A percentile compares a stretch with the other conserved stretches of the same genome.
These are phyloP conservation scores for Passer domesticus DNA, from an alignment of 2,113 vertebrate genomes.

Conservation along the genomic window DNA sequence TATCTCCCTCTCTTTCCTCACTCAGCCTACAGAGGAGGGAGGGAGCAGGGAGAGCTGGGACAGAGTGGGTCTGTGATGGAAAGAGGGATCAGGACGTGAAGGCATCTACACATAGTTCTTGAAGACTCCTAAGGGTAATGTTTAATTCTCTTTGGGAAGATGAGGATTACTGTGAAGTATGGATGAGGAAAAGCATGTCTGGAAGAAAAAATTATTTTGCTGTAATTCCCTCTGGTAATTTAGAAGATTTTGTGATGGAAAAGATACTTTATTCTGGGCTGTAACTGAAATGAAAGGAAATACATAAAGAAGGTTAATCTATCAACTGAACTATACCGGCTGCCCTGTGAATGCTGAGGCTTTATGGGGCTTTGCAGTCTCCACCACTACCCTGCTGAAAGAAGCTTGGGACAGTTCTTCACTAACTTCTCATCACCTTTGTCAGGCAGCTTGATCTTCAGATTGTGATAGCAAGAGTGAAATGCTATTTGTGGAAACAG, in stretches of 20 bases:
- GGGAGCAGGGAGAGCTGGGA: background rate
- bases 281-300: background rate
- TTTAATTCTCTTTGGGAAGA: background rate
- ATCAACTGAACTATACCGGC: background rate
- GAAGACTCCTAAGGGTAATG: background rate
- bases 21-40: background rate
- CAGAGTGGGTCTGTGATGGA: background rate
- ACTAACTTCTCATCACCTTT: background rate
- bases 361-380: background rate
- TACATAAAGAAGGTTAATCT: background rate
- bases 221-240: background rate
- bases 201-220: background rate
- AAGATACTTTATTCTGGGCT: background rate
- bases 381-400: rapidly evolving
- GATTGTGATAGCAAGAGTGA: background rate
- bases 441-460: background rate
- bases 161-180: background rate
- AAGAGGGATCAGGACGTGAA: background rate
- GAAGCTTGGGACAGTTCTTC: background rate
- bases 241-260: background rate
- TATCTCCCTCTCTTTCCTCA: background rate
- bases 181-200: background rate
- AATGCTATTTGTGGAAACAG: background rate
- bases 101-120: background rate
- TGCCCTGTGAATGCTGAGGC: background rate